phyloP scores from a whole-genome alignment of 2,888 invertebrate species.

The Pheosia gnoma region DNA sequence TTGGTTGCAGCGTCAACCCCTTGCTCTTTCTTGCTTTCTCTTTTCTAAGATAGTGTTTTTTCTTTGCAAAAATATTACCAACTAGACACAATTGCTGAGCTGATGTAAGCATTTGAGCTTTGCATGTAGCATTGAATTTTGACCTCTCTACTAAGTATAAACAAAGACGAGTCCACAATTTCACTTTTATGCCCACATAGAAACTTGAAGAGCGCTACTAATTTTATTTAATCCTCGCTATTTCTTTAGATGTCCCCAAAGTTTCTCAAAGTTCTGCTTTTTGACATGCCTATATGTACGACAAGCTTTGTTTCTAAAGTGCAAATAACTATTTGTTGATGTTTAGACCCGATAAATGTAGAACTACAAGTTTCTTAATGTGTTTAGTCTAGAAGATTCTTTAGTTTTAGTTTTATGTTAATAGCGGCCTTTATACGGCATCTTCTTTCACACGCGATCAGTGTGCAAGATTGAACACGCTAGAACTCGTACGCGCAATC shows the following conservation, averaged over 20 bases:
- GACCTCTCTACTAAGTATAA: neutral
- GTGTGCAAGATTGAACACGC: no score
- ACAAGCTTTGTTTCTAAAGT: slow-evolving; percentile 29
- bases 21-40: no score
- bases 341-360: slow-evolving; percentile 22
- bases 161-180: neutral
- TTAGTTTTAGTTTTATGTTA: neutral
- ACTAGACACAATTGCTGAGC: no score
- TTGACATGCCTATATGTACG: slow-evolving; percentile 30
- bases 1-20: no score
- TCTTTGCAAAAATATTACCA: no score
- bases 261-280: slow-evolving; percentile 30
- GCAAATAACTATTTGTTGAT: slow-evolving; percentile 37
- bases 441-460: no score
- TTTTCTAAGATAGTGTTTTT: no score
- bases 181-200: neutral
- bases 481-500: no score
- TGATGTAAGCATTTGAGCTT: no score
- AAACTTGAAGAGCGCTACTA: neutral
- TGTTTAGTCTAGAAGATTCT: neutral
- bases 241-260: slow-evolving; percentile 1
- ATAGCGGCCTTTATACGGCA: no score
- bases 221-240: slow-evolving; percentile 1
- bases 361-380: neutral
- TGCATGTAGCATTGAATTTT: no score